Evolutionary conservation across 2,113 vertebrate species (phyloP).

Genomic region (Eudorcas thomsonii): DNA sequence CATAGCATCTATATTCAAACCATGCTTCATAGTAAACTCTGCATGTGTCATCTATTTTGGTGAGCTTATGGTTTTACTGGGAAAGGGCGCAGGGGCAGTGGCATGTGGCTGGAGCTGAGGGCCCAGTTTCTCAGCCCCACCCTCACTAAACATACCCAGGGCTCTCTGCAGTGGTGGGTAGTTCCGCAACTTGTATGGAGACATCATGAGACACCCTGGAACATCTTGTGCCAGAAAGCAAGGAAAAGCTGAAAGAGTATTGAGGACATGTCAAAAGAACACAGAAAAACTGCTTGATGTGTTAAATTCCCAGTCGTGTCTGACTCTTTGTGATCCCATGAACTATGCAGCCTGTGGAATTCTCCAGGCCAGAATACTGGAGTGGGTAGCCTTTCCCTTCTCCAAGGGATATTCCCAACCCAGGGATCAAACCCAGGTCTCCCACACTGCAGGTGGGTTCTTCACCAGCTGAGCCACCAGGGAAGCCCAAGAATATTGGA

Average conservation of each 20-base stretch:
- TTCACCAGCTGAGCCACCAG: background rate
- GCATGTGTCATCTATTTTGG: background rate
- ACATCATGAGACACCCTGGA: background rate
- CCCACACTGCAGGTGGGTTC: fast-evolving
- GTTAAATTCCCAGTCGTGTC: background rate
- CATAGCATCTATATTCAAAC: background rate
- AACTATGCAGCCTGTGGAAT: background rate
- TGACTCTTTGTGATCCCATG: background rate
- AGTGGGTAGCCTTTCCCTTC: background rate
- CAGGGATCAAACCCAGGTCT: background rate
- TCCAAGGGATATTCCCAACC: background rate
- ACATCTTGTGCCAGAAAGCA: background rate
- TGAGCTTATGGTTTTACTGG: background rate
- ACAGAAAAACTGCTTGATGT: background rate
- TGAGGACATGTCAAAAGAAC: background rate
- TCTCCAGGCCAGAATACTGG: background rate
- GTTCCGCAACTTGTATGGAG: background rate
- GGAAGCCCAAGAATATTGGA: background rate
- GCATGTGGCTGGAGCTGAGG: background rate
- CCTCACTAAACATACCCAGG: background rate
- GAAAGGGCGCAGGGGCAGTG: background rate
- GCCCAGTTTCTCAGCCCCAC: background rate
- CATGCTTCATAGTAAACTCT: background rate
- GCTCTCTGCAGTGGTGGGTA: background rate
- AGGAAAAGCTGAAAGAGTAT: background rate